These are phyloP conservation scores for Idaea aversata DNA, from an alignment of 2,888 invertebrate genomes.

Conservation along the genomic window DNA sequence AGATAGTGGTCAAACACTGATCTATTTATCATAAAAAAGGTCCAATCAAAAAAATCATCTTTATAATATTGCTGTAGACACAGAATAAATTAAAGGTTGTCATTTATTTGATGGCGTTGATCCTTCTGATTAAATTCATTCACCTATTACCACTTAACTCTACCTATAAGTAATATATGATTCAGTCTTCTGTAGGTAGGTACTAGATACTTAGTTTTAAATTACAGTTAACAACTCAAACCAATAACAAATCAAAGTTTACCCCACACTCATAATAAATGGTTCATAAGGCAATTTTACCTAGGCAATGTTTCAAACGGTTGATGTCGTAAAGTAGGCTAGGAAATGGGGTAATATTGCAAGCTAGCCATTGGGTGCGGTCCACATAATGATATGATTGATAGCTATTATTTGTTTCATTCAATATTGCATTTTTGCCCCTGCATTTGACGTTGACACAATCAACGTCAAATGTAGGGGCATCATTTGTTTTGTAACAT, in stretches of 20 bases:
- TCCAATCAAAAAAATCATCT: too few relatives aligned
- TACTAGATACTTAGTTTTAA: not conserved
- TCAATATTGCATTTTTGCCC: not conserved
- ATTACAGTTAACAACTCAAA: not conserved
- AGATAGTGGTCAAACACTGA: too few relatives aligned
- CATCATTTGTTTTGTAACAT: not conserved
- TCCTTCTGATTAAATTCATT: too few relatives aligned
- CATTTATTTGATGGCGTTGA: too few relatives aligned
- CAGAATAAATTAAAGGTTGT: too few relatives aligned
- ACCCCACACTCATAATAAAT: conserved; percentile 5
- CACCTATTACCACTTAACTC: not conserved
- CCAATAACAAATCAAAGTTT: conserved; percentile 6
- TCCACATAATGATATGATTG: not conserved
- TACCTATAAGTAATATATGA: not conserved
- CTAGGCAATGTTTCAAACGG: conserved; percentile 11
- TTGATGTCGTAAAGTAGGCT: conserved; percentile 15
- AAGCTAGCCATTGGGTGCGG: conserved; percentile 6
- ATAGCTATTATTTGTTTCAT: conserved; percentile 4
- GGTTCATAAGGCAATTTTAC: conserved; percentile 17
- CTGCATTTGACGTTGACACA: not conserved
- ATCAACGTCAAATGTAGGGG: not conserved
- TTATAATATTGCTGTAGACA: too few relatives aligned
- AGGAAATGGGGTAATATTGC: conserved; percentile 27
- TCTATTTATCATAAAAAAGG: too few relatives aligned
- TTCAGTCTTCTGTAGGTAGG: not conserved